Evolutionary conservation across 2,797 vertebrate genomes (phyloP).

Genomic region (Halcyon chelicuti): DNA sequence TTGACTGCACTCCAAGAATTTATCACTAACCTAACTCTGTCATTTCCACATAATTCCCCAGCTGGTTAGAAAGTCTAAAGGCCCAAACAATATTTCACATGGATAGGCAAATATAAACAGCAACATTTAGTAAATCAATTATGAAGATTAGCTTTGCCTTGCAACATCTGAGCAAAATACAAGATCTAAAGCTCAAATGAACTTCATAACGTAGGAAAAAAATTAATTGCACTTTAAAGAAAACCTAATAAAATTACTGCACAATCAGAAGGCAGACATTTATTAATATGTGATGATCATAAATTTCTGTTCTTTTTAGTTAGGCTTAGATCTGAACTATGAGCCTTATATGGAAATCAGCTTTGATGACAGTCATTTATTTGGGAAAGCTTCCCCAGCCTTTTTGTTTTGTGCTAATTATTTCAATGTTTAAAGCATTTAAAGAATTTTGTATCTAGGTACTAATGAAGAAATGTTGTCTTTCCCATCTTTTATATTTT

Average conservation of each 20-base stretch:
- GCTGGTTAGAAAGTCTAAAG: not conserved
- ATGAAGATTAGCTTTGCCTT: not conserved
- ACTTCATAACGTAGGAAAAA: not conserved
- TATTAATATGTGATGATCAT: not conserved
- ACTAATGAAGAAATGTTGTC: not conserved
- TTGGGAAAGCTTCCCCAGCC: constrained; percentile 37
- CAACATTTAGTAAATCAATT: not conserved
- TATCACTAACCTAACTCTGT: not conserved
- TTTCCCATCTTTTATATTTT: not conserved
- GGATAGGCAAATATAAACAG: not conserved
- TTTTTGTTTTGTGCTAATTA: not conserved
- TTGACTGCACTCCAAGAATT: not conserved
- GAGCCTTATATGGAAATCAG: not conserved
- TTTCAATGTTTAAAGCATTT: constrained; percentile 5
- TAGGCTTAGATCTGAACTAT: not conserved
- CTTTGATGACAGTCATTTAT: constrained; percentile 16
- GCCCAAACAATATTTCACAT: not conserved
- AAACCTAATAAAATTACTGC: not conserved
- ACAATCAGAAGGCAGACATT: not conserved
- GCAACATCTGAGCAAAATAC: not conserved
- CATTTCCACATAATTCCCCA: not conserved
- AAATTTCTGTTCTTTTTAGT: not conserved
- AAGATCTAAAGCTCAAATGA: not conserved
- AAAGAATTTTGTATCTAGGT: not conserved
- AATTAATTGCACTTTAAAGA: not conserved